Conservation (phyloP, 2,888 invertebrate genomes). For the Cistogaster globosa region DNA sequence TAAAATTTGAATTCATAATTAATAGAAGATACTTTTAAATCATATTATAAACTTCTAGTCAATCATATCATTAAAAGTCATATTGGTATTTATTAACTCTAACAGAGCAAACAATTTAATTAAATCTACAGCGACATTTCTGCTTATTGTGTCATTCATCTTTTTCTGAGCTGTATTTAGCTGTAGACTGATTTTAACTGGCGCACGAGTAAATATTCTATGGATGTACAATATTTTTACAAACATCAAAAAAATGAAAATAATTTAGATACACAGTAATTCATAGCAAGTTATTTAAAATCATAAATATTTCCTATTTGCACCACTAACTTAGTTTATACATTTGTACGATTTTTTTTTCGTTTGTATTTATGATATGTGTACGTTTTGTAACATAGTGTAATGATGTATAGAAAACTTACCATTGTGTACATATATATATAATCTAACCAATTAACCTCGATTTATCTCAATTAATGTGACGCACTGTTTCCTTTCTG, state of each 20-base stretch:
- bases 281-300: background rate
- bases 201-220: no score
- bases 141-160: no score
- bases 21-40: no score
- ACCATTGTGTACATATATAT: slow-evolving; percentile 4
- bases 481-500: slow-evolving; percentile 54
- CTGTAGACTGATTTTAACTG: background rate
- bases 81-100: no score
- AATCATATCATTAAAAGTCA: no score
- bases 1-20: no score
- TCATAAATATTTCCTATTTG: background rate
- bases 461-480: slow-evolving; percentile 78
- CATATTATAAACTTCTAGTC: no score
- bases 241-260: background rate
- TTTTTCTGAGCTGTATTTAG: background rate
- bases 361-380: slow-evolving; percentile 8
- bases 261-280: background rate
- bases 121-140: no score
- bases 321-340: slow-evolving; percentile 4
- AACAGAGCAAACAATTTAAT: no score
- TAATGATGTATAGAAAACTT: background rate
- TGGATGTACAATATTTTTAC: background rate
- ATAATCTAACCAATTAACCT: slow-evolving; percentile 69
- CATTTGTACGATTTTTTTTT: background rate
- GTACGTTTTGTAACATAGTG: background rate